phyloP scores from a whole-genome alignment of 2,797 vertebrate genomes.

The Pteronotus mesoamericanus region DNA sequence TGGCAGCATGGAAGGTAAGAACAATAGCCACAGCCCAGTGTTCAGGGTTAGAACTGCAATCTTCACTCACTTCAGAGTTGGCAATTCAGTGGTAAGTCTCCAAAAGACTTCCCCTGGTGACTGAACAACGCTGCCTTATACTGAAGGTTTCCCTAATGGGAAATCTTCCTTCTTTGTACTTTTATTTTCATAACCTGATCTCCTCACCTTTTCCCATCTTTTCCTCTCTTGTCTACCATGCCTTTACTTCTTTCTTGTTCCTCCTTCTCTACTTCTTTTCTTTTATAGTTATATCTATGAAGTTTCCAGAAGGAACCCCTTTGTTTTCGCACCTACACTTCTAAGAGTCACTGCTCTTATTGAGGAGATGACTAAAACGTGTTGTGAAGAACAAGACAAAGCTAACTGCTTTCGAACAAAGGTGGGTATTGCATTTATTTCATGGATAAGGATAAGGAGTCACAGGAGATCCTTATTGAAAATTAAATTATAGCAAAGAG shows the following conservation, averaged over 20 bases:
- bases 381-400: conserved; percentile 43
- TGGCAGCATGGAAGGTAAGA: too few relatives aligned
- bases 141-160: not conserved
- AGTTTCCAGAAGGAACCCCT: conserved; percentile 47
- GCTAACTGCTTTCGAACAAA: conserved; percentile 24
- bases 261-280: not conserved
- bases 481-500: not conserved
- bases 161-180: not conserved
- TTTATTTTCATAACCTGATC: not conserved
- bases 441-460: not conserved
- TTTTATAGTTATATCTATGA: conserved; percentile 23
- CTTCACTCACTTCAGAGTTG: not conserved
- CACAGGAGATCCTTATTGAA: not conserved
- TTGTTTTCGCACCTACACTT: conserved; percentile 21
- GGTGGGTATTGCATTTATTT: not conserved
- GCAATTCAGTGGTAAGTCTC: not conserved
- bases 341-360: not conserved
- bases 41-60: not conserved
- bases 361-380: not conserved
- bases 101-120: not conserved
- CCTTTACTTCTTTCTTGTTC: not conserved
- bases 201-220: not conserved
- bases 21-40: not conserved
- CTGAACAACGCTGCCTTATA: not conserved
- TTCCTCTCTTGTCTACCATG: not conserved